A percentile compares a stretch with the other conserved stretches of the same genome.
Evolutionary conservation across 2,888 invertebrate species (phyloP).

Genomic region (Azorinus chamasolen): DNA sequence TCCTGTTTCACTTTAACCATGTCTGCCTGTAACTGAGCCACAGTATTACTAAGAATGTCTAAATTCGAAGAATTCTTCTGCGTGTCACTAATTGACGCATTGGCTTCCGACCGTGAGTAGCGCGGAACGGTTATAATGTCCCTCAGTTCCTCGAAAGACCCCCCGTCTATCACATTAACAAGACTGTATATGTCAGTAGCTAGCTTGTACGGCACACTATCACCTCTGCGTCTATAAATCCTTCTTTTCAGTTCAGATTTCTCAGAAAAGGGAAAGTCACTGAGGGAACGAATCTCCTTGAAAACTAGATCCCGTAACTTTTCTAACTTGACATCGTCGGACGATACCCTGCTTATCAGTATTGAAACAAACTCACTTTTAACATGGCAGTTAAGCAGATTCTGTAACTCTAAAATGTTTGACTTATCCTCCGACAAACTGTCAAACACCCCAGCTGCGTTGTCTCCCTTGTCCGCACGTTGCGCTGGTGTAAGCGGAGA

Average conservation of each 20-base stretch:
- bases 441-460: too few relatives aligned
- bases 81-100: too few relatives aligned
- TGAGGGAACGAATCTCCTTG: not conserved
- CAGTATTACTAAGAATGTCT: too few relatives aligned
- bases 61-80: too few relatives aligned
- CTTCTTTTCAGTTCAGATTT: constrained; percentile 3
- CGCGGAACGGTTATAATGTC: constrained; percentile 1
- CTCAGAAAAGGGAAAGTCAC: not conserved
- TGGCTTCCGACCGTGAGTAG: too few relatives aligned
- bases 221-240: not conserved
- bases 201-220: not conserved
- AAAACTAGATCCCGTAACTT: not conserved
- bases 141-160: not conserved
- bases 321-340: not conserved
- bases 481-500: too few relatives aligned
- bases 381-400: not conserved
- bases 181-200: constrained; percentile 4
- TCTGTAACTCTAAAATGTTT: not conserved
- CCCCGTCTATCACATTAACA: not conserved
- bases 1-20: too few relatives aligned
- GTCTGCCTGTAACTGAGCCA: too few relatives aligned
- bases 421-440: too few relatives aligned
- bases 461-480: too few relatives aligned
- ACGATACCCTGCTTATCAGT: not conserved
- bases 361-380: constrained; percentile 2